Base-by-base conservation (phyloP, 2,888 invertebrate genomes). In the Eucera pruinosa region DNA sequence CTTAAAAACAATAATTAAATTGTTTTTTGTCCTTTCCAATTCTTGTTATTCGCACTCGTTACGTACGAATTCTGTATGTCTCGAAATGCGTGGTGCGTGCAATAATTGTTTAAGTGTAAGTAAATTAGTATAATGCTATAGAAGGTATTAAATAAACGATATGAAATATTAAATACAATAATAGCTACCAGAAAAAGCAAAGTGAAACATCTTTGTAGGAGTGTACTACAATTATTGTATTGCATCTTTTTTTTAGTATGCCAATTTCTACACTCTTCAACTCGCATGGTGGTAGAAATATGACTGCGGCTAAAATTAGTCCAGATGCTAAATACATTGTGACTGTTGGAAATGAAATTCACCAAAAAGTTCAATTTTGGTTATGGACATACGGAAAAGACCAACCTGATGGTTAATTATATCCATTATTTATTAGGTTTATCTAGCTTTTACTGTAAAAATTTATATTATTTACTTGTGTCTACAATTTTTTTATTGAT, bases 311-410 rank as follows among this genome's bases (percentile, higher is more conserved):
- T 5, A 92, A 92, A 0, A 84, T 95, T 9, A 95, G 95, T 76
- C 92, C 91, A 0, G 93, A 94, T 80, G 95, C 94, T 0, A 94
- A 94, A 84, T 95, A 94, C 82, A 88, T 95, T 48, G 89, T 95
- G 1, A 94, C 94, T 0, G 82, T 95, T 60, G 94, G 93, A 2
- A 93, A 93, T 75, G 93, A 92, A 54, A 91, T 92, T 0, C 90
- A 90, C 62, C 93, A 94, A 25, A 87, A 88, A 0, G 80, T 95
- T 0, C 91, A 94, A 78, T 94, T 95, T 91, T 95, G 95, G 95
- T 91, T 94, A 52, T 95, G 95, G 95, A 94, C 94, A 39, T 92
- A 89, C 30, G 94, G 94, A 3, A 84, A 84, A 9, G 93, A 94
- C 13, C 83, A 88, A 54, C 94, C 95, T 4, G 93, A 95, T 88